A percentile compares a stretch with the other conserved stretches of the same genome.
Evolutionary conservation across 2,888 invertebrate genomes (phyloP).

Genomic region (Dolichomitus sp.): DNA sequence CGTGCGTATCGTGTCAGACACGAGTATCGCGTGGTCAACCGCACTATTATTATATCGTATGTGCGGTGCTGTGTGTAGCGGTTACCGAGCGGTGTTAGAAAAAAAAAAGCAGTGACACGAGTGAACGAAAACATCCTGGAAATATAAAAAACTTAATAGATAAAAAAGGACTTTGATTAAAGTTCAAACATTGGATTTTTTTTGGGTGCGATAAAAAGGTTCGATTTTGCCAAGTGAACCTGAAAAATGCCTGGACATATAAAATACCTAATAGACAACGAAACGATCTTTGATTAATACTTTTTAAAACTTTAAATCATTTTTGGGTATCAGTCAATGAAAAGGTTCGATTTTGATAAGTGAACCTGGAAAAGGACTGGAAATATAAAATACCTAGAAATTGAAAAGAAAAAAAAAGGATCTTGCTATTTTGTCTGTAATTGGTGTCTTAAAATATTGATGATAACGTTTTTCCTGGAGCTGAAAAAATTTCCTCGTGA

Average conservation of each 20-base stretch:
- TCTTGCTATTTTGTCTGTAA: not conserved
- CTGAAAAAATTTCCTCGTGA: not conserved
- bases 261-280: not conserved
- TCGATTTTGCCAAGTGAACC: not conserved
- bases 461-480: not conserved
- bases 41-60: conserved; percentile 21
- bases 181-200: not conserved
- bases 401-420: not conserved
- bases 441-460: not conserved
- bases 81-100: not conserved
- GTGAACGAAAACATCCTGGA: conserved; percentile 13
- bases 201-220: too few species aligned
- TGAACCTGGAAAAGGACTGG: not conserved
- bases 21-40: conserved; percentile 55
- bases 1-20: conserved; percentile 53
- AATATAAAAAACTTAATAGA: conserved; percentile 40
- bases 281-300: too few species aligned
- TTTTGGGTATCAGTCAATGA: too few species aligned
- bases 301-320: too few species aligned
- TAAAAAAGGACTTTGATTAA: not conserved
- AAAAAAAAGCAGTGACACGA: not conserved
- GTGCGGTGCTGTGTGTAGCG: not conserved
- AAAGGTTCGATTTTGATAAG: too few species aligned
- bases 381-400: not conserved
- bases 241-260: not conserved